These are phyloP conservation scores for Haliclona indistincta DNA, from an alignment of 37 sponge, comb jelly and placozoan species.

Conservation along the genomic window DNA sequence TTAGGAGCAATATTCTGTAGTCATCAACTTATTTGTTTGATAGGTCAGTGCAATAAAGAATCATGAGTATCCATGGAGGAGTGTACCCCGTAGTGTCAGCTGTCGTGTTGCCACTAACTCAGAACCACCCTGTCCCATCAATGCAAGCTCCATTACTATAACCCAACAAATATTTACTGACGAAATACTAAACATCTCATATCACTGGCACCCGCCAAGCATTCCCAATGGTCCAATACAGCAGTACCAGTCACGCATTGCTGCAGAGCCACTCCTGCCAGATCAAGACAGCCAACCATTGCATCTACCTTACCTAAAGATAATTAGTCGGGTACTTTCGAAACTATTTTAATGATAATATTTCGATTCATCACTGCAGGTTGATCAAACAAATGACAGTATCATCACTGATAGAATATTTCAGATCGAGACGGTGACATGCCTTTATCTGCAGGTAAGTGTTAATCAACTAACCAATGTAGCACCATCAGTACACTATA, in stretches of 20 bases:
- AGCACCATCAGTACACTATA: neutral
- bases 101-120: neutral
- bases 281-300: neutral
- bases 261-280: neutral
- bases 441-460: slow-evolving; percentile 14
- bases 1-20: neutral
- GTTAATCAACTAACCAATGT: neutral
- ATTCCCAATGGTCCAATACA: slow-evolving; percentile 5
- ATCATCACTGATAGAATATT: neutral
- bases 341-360: neutral
- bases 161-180: neutral
- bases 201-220: slow-evolving; percentile 12
- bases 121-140: neutral
- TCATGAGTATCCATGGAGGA: neutral
- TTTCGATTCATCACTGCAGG: neutral
- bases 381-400: neutral
- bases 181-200: neutral
- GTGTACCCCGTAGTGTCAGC: neutral
- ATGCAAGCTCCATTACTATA: slow-evolving; percentile 4
- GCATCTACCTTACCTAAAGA: neutral
- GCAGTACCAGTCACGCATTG: slow-evolving; percentile 14
- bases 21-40: neutral
- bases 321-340: neutral
- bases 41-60: slow-evolving; percentile 1
- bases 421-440: slow-evolving; percentile 4